Evolutionary conservation across 2,113 vertebrate genomes (phyloP).

Genomic region (Bostrychus sinensis): DNA sequence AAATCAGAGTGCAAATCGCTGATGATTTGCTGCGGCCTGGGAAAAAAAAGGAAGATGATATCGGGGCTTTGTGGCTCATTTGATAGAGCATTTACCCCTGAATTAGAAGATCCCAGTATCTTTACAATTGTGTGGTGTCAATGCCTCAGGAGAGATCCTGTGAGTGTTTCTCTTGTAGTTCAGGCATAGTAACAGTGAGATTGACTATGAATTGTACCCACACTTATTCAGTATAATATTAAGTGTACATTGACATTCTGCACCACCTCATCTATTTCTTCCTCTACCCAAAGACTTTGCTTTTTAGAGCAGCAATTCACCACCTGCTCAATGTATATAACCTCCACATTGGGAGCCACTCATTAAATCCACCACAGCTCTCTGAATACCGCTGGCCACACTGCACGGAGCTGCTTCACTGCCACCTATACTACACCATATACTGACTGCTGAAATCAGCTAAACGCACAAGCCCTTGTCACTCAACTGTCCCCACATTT

Average conservation of each 20-base stretch:
- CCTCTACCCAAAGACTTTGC: conserved; percentile 14
- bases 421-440: conserved; percentile 12
- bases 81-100: too few relatives aligned
- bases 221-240: too few relatives aligned
- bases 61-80: too few relatives aligned
- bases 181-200: too few relatives aligned
- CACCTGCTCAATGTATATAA: conserved; percentile 16
- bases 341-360: conserved; percentile 15
- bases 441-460: conserved; percentile 15
- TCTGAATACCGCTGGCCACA: conserved; percentile 7
- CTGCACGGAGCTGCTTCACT: conserved; percentile 21
- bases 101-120: too few relatives aligned
- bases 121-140: too few relatives aligned
- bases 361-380: conserved; percentile 24
- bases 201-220: too few relatives aligned
- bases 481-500: conserved; percentile 26
- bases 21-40: too few relatives aligned
- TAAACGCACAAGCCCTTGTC: conserved; percentile 32
- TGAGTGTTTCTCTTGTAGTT: too few relatives aligned
- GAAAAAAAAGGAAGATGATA: too few relatives aligned
- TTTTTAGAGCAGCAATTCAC: neutral
- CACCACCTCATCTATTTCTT: neutral
- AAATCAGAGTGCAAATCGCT: too few relatives aligned
- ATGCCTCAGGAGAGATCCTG: too few relatives aligned
- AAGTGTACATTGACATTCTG: neutral